Percentiles rank a stretch among this genome's conserved stretches.
Evolutionary conservation across 2,888 invertebrate species (phyloP).

Genomic region (Ctenicera cuprea): DNA sequence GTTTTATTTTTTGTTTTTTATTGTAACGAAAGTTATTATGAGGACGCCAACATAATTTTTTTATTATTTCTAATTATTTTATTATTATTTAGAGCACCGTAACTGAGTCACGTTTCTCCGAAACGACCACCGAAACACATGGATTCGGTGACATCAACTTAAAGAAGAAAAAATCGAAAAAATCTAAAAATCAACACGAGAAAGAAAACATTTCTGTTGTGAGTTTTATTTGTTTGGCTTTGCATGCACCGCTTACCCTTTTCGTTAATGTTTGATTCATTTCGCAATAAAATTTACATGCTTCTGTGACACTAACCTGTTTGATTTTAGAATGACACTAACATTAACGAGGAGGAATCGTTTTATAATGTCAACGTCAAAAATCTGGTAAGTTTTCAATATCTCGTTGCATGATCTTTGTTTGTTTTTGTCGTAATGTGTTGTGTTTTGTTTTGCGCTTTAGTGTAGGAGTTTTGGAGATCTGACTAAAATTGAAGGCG

Average conservation of each 20-base stretch:
- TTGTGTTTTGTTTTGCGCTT: constrained; percentile 55
- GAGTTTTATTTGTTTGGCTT: constrained; percentile 68
- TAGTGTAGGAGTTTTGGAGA: constrained; percentile 80
- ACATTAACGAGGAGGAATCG: constrained; percentile 63
- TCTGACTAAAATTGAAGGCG: constrained; percentile 75
- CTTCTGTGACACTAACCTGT: constrained; percentile 27
- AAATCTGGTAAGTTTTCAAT: constrained; percentile 76
- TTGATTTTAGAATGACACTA: constrained; percentile 56
- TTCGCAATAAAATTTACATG: constrained; percentile 54
- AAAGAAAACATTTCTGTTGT: constrained; percentile 83
- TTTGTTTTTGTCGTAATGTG: constrained; percentile 49
- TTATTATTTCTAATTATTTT: constrained; percentile 6
- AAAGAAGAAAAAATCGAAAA: constrained; percentile 78
- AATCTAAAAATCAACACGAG: constrained; percentile 78
- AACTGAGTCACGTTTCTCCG: constrained; percentile 67
- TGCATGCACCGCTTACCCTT: constrained; percentile 38
- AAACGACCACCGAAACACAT: constrained; percentile 67
- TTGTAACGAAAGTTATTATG: no score
- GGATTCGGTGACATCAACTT: constrained; percentile 64
- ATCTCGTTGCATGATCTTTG: constrained; percentile 32
- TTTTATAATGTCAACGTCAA: constrained; percentile 80
- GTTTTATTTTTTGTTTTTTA: no score
- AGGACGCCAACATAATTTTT: no score
- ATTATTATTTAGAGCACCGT: constrained; percentile 68
- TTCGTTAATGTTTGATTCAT: constrained; percentile 7